These are phyloP conservation scores for Tyrannus savana DNA, from an alignment of 2,113 vertebrate species.

Conservation along the genomic window DNA sequence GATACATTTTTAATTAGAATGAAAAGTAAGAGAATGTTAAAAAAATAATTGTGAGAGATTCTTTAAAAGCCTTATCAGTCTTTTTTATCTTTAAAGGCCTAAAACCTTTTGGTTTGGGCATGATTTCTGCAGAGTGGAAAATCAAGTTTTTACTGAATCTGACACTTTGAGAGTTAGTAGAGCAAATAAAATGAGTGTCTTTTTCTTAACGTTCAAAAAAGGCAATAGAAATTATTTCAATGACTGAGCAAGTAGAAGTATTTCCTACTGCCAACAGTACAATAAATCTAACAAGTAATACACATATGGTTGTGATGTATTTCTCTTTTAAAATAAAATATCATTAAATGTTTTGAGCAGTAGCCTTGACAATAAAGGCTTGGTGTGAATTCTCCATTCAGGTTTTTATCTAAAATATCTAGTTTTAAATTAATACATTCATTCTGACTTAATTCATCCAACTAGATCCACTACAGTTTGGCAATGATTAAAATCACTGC, in stretches of 20 bases:
- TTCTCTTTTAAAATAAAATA: not conserved
- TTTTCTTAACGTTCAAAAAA: not conserved
- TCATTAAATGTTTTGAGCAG: not conserved
- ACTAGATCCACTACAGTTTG: not conserved
- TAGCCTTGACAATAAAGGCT: not conserved
- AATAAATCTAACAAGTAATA: not conserved
- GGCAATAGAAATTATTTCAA: not conserved
- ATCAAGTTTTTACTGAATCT: not conserved
- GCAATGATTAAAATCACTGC: not conserved
- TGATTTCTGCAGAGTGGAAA: not conserved
- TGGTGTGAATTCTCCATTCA: not conserved
- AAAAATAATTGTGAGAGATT: not conserved
- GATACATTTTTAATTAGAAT: not conserved
- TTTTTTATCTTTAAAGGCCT: not conserved
- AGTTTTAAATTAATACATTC: not conserved
- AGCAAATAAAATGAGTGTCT: not conserved
- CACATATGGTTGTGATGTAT: not conserved
- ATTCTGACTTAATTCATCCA: not conserved
- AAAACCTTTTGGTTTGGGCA: not conserved
- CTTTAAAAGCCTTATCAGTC: not conserved
- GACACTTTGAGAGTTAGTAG: not conserved
- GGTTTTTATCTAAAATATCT: not conserved
- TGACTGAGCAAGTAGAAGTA: not conserved
- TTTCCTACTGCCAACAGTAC: not conserved
- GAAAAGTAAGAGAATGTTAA: not conserved